A percentile compares a stretch with the other conserved stretches of the same genome.
phyloP scores from a whole-genome alignment of 2,113 vertebrate genomes.

The Phylloscopus whistleri region DNA sequence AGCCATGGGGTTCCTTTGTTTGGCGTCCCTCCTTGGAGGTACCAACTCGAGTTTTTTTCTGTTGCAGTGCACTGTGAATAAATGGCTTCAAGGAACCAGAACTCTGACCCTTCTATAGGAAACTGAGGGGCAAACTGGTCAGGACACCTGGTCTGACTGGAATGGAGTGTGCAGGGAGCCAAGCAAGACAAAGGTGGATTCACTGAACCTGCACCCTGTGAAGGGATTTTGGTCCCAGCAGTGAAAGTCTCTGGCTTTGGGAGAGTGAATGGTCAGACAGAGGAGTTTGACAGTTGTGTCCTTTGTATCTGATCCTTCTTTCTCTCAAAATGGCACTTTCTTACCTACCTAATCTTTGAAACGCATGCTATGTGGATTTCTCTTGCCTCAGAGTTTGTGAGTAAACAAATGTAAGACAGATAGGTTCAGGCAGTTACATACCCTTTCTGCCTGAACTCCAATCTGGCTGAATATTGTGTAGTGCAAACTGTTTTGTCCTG shows the following conservation, averaged over 20 bases:
- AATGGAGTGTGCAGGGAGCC: not conserved
- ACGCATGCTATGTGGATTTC: not conserved
- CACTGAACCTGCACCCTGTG: not conserved
- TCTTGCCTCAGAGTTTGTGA: not conserved
- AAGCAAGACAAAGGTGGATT: not conserved
- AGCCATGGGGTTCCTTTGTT: not conserved
- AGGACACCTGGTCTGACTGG: not conserved
- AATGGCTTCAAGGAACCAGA: not conserved
- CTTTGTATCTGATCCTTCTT: not conserved
- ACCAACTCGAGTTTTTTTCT: not conserved
- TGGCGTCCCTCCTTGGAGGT: not conserved
- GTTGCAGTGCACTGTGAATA: not conserved
- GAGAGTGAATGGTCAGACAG: not conserved
- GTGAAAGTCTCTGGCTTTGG: not conserved
- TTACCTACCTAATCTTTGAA: not conserved
- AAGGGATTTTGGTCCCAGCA: not conserved
- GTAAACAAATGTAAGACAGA: not conserved
- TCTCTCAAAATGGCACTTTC: not conserved
- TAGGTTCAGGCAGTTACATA: not conserved
- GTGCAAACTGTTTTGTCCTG: not conserved
- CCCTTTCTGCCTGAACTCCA: not conserved
- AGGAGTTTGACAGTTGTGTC: not conserved
- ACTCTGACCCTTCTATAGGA: not conserved
- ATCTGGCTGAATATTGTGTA: not conserved
- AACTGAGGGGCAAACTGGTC: rapidly evolving